Evolutionary conservation across 2,113 vertebrate species (phyloP).

Genomic region (Otis tarda): DNA sequence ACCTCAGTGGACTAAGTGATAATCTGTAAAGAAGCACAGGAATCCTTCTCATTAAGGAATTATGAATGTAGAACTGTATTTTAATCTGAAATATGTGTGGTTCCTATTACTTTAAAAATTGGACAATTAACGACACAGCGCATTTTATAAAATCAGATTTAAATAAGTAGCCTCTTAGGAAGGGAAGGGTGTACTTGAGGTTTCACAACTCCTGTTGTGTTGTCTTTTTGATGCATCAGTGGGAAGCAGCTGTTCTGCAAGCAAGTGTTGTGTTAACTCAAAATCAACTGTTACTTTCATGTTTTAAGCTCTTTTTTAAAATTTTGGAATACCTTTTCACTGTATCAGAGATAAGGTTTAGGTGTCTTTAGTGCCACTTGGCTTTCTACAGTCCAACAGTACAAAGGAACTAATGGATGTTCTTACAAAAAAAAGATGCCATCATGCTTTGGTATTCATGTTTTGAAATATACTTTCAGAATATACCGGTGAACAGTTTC

Average conservation of each 20-base stretch:
- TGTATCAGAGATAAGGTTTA: not conserved
- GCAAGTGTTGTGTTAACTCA: not conserved
- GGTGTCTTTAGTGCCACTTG: not conserved
- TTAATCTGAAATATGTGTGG: not conserved
- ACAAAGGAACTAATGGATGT: not conserved
- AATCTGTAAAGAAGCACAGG: not conserved
- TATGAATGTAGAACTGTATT: not conserved
- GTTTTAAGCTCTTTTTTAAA: not conserved
- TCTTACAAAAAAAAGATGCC: not conserved
- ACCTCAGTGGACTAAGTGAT: not conserved
- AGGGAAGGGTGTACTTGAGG: not conserved
- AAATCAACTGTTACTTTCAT: not conserved
- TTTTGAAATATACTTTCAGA: conserved; percentile 73
- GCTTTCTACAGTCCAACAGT: not conserved
- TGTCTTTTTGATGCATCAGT: not conserved
- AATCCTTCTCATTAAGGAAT: not conserved
- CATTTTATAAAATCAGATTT: not conserved
- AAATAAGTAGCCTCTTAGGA: not conserved
- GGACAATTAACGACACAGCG: not conserved
- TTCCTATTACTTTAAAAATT: not conserved
- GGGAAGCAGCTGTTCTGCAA: not conserved
- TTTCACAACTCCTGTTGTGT: not conserved
- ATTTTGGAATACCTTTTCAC: not conserved
- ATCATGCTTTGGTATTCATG: not conserved
- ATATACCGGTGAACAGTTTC: conserved; percentile 81